Conservation (phyloP, 1,140 invertebrate species). For the Diorhabda sublineata region DNA sequence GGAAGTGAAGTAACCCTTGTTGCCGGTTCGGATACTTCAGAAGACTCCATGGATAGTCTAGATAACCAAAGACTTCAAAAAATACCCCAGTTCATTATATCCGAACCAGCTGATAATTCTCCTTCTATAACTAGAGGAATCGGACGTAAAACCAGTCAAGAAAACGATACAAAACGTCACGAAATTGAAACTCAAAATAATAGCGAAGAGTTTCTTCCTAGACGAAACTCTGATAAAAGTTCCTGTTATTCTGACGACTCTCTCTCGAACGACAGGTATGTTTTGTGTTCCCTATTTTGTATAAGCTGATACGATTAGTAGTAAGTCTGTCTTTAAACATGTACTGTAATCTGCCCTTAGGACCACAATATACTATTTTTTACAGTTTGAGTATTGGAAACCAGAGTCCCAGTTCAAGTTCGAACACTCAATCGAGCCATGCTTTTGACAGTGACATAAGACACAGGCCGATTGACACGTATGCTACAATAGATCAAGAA, state of each 20-base stretch:
- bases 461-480: conserved; percentile 18
- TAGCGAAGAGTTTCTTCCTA: conserved; percentile 41
- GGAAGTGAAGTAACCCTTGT: conserved; percentile 72
- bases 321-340: no score
- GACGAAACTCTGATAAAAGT: conserved; percentile 54
- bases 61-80: conserved; percentile 49
- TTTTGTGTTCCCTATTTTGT: neutral
- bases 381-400: conserved; percentile 40
- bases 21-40: conserved; percentile 58
- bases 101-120: conserved; percentile 64
- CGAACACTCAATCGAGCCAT: conserved; percentile 42
- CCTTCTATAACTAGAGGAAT: conserved; percentile 78
- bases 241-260: conserved; percentile 65
- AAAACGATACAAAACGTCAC: conserved; percentile 43
- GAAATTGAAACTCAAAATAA: conserved; percentile 22
- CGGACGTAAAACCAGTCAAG: conserved; percentile 61
- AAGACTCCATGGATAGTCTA: conserved; percentile 60
- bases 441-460: conserved; percentile 33
- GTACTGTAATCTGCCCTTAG: no score
- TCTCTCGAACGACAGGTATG: conserved; percentile 55
- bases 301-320: no score
- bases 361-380: neutral
- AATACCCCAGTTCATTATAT: conserved; percentile 49
- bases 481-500: conserved; percentile 34
- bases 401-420: conserved; percentile 42